A percentile compares a stretch with the other conserved stretches of the same genome.
Conservation (phyloP, 2,113 vertebrate species). For the Anolis sagrei region DNA sequence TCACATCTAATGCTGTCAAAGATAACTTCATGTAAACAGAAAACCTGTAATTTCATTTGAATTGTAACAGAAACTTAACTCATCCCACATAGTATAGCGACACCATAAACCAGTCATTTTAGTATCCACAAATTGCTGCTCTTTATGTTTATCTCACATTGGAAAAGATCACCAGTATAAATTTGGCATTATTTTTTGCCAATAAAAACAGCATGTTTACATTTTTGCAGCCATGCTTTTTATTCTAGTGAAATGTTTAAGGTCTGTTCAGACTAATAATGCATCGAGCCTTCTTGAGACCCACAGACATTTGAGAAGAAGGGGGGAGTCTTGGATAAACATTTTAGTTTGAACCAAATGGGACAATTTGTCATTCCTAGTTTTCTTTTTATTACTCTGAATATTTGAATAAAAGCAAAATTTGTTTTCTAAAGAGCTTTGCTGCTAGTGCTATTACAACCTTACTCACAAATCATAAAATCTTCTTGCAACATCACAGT, state of each 20-base stretch:
- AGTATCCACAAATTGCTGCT: background rate
- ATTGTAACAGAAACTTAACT: constrained; percentile 21
- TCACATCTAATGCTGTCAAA: constrained; percentile 9
- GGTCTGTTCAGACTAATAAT: background rate
- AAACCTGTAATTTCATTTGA: constrained; percentile 18
- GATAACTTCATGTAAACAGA: constrained; percentile 11
- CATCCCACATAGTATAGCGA: background rate
- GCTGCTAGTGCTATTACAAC: background rate
- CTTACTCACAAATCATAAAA: background rate
- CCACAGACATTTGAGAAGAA: background rate
- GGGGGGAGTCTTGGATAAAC: background rate
- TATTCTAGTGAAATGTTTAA: background rate
- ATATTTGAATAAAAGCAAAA: constrained; percentile 30
- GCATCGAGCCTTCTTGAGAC: background rate
- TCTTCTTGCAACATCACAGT: constrained; percentile 5
- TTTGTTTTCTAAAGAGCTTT: constrained; percentile 41
- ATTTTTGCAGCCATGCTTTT: background rate
- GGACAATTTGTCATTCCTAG: constrained; percentile 21
- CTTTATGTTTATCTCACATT: background rate
- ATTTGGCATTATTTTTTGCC: background rate
- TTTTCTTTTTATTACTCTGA: constrained; percentile 24
- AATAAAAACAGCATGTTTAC: background rate
- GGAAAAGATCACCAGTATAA: background rate
- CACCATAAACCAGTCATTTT: constrained; percentile 13
- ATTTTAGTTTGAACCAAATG: constrained; percentile 32